Evolutionary conservation across 2,797 vertebrate species (phyloP).

Genomic region (Gila robusta): DNA sequence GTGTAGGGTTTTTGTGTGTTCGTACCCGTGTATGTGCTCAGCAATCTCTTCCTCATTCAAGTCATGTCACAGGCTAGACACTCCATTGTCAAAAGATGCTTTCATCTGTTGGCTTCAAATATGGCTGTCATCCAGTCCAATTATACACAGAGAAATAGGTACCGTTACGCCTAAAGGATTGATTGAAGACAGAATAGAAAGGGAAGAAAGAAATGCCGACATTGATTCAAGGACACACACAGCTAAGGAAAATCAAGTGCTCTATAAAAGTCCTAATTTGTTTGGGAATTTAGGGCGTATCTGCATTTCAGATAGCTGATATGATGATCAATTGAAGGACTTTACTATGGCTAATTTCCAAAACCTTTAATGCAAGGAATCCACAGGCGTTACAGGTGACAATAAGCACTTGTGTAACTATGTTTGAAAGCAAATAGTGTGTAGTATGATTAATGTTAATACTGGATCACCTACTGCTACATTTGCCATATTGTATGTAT

Average conservation of each 20-base stretch:
- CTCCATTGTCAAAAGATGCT: conserved; percentile 82
- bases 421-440: not conserved
- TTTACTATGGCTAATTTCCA: not conserved
- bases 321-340: conserved; percentile 32
- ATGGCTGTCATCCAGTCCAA: conserved; percentile 85
- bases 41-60: conserved; percentile 81
- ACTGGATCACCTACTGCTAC: not conserved
- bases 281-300: conserved; percentile 49
- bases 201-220: conserved; percentile 74
- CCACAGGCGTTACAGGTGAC: not conserved
- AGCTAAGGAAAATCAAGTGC: conserved; percentile 34
- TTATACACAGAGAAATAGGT: conserved; percentile 85
- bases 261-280: conserved; percentile 50
- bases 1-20: conserved; percentile 33
- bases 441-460: not conserved
- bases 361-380: not conserved
- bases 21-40: conserved; percentile 54
- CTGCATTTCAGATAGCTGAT: conserved; percentile 52
- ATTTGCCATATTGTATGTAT: not conserved
- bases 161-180: conserved; percentile 82
- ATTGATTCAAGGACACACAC: conserved; percentile 62
- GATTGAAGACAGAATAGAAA: conserved; percentile 84
- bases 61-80: conserved; percentile 85
- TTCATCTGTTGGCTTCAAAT: conserved; percentile 84
- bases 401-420: not conserved